Base-by-base conservation (phyloP, 2,888 invertebrate genomes). In the Cosmia pyralina region DNA sequence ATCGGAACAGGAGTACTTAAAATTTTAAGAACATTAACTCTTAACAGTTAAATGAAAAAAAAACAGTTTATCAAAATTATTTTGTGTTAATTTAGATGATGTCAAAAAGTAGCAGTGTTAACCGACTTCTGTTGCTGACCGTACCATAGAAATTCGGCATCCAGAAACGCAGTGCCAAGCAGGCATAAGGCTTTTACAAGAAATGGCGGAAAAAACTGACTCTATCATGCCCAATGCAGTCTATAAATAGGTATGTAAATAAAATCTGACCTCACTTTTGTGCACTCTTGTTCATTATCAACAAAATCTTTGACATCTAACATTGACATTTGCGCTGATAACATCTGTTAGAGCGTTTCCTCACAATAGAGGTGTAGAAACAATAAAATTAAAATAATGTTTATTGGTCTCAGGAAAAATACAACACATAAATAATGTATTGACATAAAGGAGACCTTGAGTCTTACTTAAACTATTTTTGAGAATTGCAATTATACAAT, bases 251-350 rank as follows among this genome's bases (percentile, higher is more conserved):
- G 3, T 34, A 48, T 72, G 17, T 17, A 38, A 68, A 52, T 52
- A 52, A 67, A 58, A 53, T 34, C 59, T 69, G 77, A 77, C 34
- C 48, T 60, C 38, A 38, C 4, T 38, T 38, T 22, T 17, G 15
- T 55, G 13, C 38, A 55, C 34, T 71, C 22, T 34, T 28, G 19
- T 13, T 22, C 10, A 4, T 46, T 62, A 75, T 57, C 57, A 28
- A 19, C 0, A 28, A 60, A 46, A 62, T 57, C 28, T 38, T 19
- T 48, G n/a, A 58, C 41, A 48, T 73, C 22, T 74, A 17, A 71
- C 38, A 48, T 74, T 79, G 73, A 48, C 57, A 58, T 76, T 63
- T 79, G n/a, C 6, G 19, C 28, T 41, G 79, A 79, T 57, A 52
- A 28, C 38, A 72, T 72, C 22, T 52, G 13, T 13, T n/a, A 28